Conservation (phyloP, 1,140 invertebrate species). For the Pseudomyrmex cubaensis region DNA sequence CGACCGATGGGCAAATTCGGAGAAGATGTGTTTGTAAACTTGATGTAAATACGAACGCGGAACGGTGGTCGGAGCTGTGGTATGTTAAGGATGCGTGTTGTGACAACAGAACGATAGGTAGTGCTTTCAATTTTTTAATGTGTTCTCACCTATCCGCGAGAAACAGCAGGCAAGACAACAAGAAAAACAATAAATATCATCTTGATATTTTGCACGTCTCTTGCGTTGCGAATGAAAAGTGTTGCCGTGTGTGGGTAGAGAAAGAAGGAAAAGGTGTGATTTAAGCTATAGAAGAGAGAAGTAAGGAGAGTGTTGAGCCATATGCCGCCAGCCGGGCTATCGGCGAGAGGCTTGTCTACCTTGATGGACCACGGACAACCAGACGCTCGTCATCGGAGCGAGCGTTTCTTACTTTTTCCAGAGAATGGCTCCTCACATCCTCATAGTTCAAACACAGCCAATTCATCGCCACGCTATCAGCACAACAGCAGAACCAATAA, state of each 20-base stretch:
- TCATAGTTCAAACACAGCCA: slow-evolving; percentile 75
- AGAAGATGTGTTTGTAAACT: too few species aligned
- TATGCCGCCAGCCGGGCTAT: slow-evolving; percentile 85
- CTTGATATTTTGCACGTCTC: too few species aligned
- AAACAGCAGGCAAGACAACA: too few species aligned
- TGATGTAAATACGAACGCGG: too few species aligned
- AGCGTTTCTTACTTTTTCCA: slow-evolving; percentile 82
- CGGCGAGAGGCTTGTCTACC: slow-evolving; percentile 84
- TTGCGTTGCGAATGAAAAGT: slow-evolving; percentile 12
- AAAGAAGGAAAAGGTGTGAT: slow-evolving; percentile 56
- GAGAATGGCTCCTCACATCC: slow-evolving; percentile 83
- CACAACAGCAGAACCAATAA: slow-evolving; percentile 77
- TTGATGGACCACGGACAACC: slow-evolving; percentile 86
- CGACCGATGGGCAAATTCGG: neutral
- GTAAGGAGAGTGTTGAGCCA: slow-evolving; percentile 76
- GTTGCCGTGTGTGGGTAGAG: slow-evolving; percentile 14
- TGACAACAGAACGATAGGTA: neutral
- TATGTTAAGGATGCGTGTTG: too few species aligned
- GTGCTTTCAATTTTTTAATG: neutral
- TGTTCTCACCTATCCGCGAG: neutral
- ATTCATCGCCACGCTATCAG: slow-evolving; percentile 82
- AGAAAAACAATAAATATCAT: neutral
- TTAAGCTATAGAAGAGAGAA: slow-evolving; percentile 60
- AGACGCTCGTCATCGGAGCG: slow-evolving; percentile 85
- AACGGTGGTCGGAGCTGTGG: too few species aligned